Evolutionary conservation across 2,113 vertebrate species (phyloP).

Genomic region (Alligator mississippiensis): DNA sequence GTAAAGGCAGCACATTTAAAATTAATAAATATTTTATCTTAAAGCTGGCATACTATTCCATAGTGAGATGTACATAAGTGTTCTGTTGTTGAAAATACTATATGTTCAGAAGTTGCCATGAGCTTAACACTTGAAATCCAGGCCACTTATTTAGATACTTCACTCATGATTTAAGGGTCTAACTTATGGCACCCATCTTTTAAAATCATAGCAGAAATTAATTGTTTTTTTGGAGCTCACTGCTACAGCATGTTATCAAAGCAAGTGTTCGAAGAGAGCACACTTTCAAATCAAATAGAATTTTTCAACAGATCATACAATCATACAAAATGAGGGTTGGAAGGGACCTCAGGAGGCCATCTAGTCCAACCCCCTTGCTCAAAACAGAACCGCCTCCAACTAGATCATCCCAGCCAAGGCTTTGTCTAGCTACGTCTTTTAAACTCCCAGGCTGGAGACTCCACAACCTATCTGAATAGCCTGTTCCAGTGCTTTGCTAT

Average conservation of each 20-base stretch:
- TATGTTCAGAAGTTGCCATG: neutral
- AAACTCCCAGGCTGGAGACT: too few relatives aligned
- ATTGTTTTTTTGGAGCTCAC: neutral
- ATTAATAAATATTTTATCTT: neutral
- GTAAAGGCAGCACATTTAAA: neutral
- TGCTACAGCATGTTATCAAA: neutral
- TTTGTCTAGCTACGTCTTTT: too few relatives aligned
- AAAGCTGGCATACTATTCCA: neutral
- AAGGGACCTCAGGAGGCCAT: too few relatives aligned
- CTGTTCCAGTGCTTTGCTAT: too few relatives aligned
- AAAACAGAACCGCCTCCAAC: too few relatives aligned
- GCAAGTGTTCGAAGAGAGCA: neutral
- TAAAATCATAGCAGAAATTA: neutral
- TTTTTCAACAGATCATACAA: neutral
- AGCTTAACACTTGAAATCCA: neutral
- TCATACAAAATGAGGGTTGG: too few relatives aligned
- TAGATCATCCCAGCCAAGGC: too few relatives aligned
- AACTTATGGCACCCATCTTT: neutral
- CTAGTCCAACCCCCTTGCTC: too few relatives aligned
- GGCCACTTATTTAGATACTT: neutral
- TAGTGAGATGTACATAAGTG: neutral
- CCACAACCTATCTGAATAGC: too few relatives aligned
- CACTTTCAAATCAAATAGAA: neutral
- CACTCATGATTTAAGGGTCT: neutral
- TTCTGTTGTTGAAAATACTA: neutral